A percentile compares a stretch with the other conserved stretches of the same genome.
These are phyloP conservation scores for Aplocera efformata DNA, from an alignment of 2,888 invertebrate genomes.

Conservation along the genomic window DNA sequence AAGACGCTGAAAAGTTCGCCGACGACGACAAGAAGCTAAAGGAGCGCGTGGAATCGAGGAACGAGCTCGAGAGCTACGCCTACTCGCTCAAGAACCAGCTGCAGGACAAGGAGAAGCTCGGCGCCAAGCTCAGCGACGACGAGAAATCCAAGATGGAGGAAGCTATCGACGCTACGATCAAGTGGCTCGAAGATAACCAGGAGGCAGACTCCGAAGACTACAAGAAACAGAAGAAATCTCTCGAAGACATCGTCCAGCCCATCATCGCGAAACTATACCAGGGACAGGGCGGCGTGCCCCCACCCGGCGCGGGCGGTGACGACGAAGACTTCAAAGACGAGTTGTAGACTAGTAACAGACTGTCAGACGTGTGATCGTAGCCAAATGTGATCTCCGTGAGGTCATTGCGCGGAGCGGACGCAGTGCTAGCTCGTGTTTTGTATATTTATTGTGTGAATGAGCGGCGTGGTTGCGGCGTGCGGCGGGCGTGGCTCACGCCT, in stretches of 20 bases:
- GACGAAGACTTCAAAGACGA: slow-evolving; percentile 91
- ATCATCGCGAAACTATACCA: slow-evolving; percentile 98
- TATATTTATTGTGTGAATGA: slow-evolving; percentile 66
- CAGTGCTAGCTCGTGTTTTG: slow-evolving; percentile 55
- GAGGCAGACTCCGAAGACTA: slow-evolving; percentile 95
- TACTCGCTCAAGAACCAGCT: slow-evolving; percentile 99
- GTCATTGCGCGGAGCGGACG: slow-evolving; percentile 30
- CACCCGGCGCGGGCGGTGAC: slow-evolving; percentile 86
- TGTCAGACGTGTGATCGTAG: slow-evolving; percentile 58
- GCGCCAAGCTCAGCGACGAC: slow-evolving; percentile 91
- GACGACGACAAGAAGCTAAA: slow-evolving; percentile 99
- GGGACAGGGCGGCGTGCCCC: slow-evolving; percentile 89
- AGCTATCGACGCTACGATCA: slow-evolving; percentile 97
- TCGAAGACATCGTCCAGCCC: slow-evolving; percentile 97
- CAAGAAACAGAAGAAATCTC: slow-evolving; percentile 96
- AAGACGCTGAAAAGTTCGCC: slow-evolving; percentile 99
- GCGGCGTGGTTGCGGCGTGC: slow-evolving; percentile 43
- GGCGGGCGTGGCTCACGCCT: slow-evolving; percentile 37
- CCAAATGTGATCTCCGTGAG: slow-evolving; percentile 66
- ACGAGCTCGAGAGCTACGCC: slow-evolving; percentile 97
- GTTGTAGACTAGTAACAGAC: slow-evolving; percentile 82
- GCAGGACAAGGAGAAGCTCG: slow-evolving; percentile 97
- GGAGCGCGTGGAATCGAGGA: slow-evolving; percentile 96
- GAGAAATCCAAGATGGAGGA: slow-evolving; percentile 97
- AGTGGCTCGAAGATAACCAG: slow-evolving; percentile 98